Evolutionary conservation across 1,140 invertebrate species (phyloP), one percentile per base, ranked within the genome.

Genomic region (Leptopilina clavipes): DNA sequence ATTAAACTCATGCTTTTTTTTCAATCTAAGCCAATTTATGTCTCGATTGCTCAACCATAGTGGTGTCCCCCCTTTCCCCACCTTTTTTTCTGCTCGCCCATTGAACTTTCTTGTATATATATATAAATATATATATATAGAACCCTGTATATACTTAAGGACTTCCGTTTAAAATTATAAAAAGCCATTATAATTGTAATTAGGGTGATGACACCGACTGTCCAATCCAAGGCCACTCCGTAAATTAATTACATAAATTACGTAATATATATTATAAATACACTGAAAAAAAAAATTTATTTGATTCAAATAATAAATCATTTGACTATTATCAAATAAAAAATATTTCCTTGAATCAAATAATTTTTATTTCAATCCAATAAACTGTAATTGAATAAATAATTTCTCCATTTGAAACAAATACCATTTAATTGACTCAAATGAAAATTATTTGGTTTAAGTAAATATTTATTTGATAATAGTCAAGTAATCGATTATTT

Each of bases 1-100:
- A 65, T 65, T 65, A 65, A 65, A 65, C 25, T 65, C 59, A 31
- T 31, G 31, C 22, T 31, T 65, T 40, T 59, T 65, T 65, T 65
- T 65, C 59, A 65, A 65, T 65, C 59, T 65, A 65, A 65, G 59
- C 19, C 59, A 65, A 65, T 65, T 65, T 65, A 31, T 31, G 59
- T 65, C 59, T 65, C 59, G 59, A 65, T 65, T 65, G 59, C 59
- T 65, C 59, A 65, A 22, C 59, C 25, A 12, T n/a, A 11, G 25
- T 31, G 25, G n/a, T 31, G 25, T 31, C 25, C 5, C 19, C 59
- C 59, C 25, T 65, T 31, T 22, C 25, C 31, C 25, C 22, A 31
- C 25, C 7, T 65, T 65, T 65, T 12, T 12, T 31, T 12, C 22
- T 31, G 11, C 12, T 25, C 59, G 22, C 59, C 25, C 25, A 25